These are phyloP conservation scores for Emydura subglobosa DNA, from an alignment of 2,113 vertebrate species.

Conservation along the genomic window DNA sequence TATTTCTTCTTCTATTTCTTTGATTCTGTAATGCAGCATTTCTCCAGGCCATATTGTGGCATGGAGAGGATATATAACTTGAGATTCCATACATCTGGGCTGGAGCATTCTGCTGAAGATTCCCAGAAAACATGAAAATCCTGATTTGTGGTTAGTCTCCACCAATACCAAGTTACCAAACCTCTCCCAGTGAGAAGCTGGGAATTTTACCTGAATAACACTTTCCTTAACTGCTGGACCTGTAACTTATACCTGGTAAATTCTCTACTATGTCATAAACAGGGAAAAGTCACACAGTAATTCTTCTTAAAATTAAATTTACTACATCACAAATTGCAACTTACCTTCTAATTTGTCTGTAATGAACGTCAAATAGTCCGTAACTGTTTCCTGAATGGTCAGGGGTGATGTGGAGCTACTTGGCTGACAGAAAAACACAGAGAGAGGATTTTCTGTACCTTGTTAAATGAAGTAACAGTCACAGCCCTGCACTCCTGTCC, in stretches of 20 bases:
- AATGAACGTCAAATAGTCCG: neutral
- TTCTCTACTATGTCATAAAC: conserved; percentile 7
- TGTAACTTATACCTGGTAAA: neutral
- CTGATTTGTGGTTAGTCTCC: neutral
- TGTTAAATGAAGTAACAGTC: neutral
- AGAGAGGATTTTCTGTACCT: neutral
- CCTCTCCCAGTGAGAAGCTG: neutral
- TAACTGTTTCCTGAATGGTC: conserved; percentile 5
- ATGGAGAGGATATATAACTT: conserved; percentile 5
- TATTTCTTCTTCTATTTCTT: neutral
- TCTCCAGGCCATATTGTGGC: neutral
- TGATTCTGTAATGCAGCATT: neutral
- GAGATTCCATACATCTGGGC: neutral
- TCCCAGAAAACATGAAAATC: conserved; percentile 2
- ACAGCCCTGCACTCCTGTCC: neutral
- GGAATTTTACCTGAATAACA: neutral
- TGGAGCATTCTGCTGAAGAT: neutral
- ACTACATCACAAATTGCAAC: neutral
- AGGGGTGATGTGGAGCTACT: neutral
- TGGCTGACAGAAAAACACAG: neutral
- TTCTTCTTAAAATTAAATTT: conserved; percentile 1
- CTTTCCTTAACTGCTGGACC: conserved; percentile 12
- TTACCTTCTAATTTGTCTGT: neutral
- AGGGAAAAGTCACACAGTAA: neutral
- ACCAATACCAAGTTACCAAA: neutral